Percentiles rank a stretch among this genome's conserved stretches.
These are phyloP conservation scores for Calidris pygmaea DNA, from an alignment of 2,113 vertebrate species.

Conservation along the genomic window DNA sequence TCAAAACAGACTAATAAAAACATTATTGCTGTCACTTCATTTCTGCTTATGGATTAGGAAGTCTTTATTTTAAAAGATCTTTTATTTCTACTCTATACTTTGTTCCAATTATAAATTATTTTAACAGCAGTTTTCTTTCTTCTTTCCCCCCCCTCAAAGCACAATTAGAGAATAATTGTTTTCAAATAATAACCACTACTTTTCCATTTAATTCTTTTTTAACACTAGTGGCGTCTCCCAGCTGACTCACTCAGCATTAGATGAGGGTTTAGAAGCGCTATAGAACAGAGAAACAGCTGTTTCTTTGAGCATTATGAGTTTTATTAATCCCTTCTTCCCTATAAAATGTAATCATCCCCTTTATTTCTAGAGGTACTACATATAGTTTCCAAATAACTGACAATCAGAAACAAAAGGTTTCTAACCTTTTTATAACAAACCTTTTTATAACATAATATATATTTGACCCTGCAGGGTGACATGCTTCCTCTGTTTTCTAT, in stretches of 20 bases:
- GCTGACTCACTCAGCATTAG: constrained; percentile 60
- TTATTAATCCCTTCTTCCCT: constrained; percentile 73
- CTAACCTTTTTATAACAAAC: constrained; percentile 38
- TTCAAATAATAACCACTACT: constrained; percentile 65
- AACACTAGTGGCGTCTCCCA: constrained; percentile 62
- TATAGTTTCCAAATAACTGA: constrained; percentile 67
- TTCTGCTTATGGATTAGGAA: constrained; percentile 45
- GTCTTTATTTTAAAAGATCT: constrained; percentile 47
- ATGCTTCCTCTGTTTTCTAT: constrained; percentile 6
- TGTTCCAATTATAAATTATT: constrained; percentile 65
- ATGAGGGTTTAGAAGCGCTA: constrained; percentile 54
- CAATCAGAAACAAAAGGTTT: constrained; percentile 69
- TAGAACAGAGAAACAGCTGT: constrained; percentile 73
- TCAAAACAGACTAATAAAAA: background rate
- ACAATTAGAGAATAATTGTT: constrained; percentile 73
- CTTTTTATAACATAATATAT: constrained; percentile 23
- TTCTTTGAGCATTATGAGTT: constrained; percentile 65
- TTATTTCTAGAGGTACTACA: constrained; percentile 73
- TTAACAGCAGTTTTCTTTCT: constrained; percentile 51
- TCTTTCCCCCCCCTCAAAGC: constrained; percentile 9
- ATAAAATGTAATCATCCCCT: constrained; percentile 76
- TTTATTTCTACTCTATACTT: constrained; percentile 44
- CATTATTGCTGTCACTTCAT: constrained; percentile 33
- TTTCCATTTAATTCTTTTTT: constrained; percentile 64
- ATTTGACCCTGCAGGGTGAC: background rate